phyloP scores from a whole-genome alignment of 2,113 vertebrate genomes.

The Solea solea region DNA sequence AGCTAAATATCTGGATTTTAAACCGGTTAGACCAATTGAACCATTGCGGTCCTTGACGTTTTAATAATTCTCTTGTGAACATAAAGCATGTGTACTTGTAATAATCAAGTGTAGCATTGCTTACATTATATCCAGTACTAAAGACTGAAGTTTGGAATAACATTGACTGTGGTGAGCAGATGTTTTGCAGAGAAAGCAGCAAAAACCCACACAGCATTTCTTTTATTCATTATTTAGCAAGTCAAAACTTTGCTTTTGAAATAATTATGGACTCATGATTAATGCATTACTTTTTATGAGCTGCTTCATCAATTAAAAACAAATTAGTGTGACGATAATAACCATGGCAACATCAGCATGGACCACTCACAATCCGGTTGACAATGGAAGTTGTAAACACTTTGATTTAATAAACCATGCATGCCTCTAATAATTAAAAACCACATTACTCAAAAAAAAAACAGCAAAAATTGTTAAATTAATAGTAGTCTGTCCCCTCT shows the following conservation, averaged over 20 bases:
- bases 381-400: conserved; percentile 79
- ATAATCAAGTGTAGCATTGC: too few relatives aligned
- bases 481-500: conserved; percentile 41
- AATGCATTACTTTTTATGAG: conserved; percentile 18
- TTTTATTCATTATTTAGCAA: not conserved
- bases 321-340: conserved; percentile 38
- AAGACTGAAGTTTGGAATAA: too few relatives aligned
- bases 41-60: too few relatives aligned
- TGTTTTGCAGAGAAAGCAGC: too few relatives aligned
- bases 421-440: conserved; percentile 78
- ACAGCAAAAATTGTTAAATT: conserved; percentile 8
- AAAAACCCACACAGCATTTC: not conserved
- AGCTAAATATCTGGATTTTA: too few relatives aligned
- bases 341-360: conserved; percentile 63
- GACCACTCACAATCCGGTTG: conserved; percentile 65
- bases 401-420: conserved; percentile 80
- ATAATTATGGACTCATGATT: conserved; percentile 29
- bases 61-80: too few relatives aligned
- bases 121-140: too few relatives aligned
- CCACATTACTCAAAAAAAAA: conserved; percentile 79
- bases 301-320: conserved; percentile 23
- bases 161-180: too few relatives aligned
- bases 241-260: conserved; percentile 24
- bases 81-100: too few relatives aligned
- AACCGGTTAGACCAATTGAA: too few relatives aligned